phyloP scores from a whole-genome alignment of 2,113 vertebrate species.

The Malaclemys terrapin region DNA sequence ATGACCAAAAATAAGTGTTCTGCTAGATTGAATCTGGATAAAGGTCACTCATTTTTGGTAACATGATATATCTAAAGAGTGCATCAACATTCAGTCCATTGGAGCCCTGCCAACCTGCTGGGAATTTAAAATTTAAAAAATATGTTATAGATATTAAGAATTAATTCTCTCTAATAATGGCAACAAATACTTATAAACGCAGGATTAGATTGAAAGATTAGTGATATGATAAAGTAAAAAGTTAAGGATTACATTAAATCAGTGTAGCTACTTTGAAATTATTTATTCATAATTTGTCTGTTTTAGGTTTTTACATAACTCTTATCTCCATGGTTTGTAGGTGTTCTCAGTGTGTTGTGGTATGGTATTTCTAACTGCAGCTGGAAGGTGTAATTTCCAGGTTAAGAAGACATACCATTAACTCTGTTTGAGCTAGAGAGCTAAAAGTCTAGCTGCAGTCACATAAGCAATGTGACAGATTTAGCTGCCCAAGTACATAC shows the following conservation, averaged over 20 bases:
- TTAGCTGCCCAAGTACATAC: not conserved
- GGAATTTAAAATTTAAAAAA: constrained; percentile 72
- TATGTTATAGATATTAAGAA: constrained; percentile 74
- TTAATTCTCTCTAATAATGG: constrained; percentile 70
- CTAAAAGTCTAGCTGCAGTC: not conserved
- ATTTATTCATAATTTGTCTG: constrained; percentile 49
- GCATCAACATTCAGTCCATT: constrained; percentile 66
- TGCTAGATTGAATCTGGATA: constrained; percentile 67
- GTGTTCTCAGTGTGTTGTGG: not conserved
- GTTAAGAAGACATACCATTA: not conserved
- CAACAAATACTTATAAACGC: constrained; percentile 74
- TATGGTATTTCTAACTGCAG: not conserved
- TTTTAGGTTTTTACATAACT: constrained; percentile 26
- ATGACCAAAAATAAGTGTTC: constrained; percentile 41
- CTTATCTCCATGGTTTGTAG: not conserved
- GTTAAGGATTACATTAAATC: constrained; percentile 61
- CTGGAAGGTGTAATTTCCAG: not conserved
- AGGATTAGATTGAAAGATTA: constrained; percentile 73
- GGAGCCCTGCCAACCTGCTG: constrained; percentile 52
- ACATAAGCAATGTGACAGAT: not conserved
- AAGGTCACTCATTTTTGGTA: constrained; percentile 61
- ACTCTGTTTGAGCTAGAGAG: not conserved
- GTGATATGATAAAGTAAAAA: constrained; percentile 59
- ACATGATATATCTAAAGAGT: constrained; percentile 66
- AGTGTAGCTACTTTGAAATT: constrained; percentile 54